Conservation (phyloP, 1,140 invertebrate genomes). For the Drosophila sulfurigaster region DNA sequence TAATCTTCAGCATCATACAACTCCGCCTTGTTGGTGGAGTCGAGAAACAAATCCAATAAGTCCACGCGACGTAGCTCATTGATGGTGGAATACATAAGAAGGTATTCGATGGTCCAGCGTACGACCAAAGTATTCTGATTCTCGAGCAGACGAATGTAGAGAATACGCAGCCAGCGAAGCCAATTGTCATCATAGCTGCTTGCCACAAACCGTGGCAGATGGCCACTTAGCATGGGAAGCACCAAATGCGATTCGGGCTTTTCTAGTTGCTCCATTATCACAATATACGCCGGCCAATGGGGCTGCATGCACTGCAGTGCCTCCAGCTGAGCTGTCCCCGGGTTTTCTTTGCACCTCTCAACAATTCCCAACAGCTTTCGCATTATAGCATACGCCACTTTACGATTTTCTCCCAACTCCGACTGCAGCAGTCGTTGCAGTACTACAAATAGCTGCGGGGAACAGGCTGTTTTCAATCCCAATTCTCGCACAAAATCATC, state of each 20-base stretch:
- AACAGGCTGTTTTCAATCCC: slow-evolving; percentile 19
- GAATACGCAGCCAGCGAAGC: slow-evolving; percentile 77
- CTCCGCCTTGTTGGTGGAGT: slow-evolving; percentile 43
- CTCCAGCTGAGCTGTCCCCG: not conserved
- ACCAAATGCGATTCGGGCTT: slow-evolving; percentile 87
- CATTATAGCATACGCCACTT: slow-evolving; percentile 41
- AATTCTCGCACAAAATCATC: slow-evolving; percentile 36
- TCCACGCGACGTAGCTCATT: slow-evolving; percentile 19
- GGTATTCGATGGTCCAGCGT: slow-evolving; percentile 78
- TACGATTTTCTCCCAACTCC: slow-evolving; percentile 18
- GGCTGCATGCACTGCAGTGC: slow-evolving; percentile 2
- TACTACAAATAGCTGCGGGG: slow-evolving; percentile 20
- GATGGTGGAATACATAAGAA: slow-evolving; percentile 27
- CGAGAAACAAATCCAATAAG: slow-evolving; percentile 38
- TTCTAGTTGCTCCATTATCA: slow-evolving; percentile 86
- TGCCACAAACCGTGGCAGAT: slow-evolving; percentile 45
- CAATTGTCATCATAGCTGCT: slow-evolving; percentile 18
- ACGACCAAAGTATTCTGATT: slow-evolving; percentile 84
- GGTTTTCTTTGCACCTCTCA: not conserved
- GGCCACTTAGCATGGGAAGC: slow-evolving; percentile 84
- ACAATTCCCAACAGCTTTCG: slow-evolving; percentile 29
- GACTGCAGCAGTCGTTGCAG: slow-evolving; percentile 38
- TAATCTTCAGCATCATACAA: slow-evolving; percentile 53
- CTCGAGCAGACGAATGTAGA: slow-evolving; percentile 82
- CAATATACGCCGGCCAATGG: slow-evolving; percentile 51